Conservation (phyloP, 2,888 invertebrate species). For the Drosophila aldrichi region DNA sequence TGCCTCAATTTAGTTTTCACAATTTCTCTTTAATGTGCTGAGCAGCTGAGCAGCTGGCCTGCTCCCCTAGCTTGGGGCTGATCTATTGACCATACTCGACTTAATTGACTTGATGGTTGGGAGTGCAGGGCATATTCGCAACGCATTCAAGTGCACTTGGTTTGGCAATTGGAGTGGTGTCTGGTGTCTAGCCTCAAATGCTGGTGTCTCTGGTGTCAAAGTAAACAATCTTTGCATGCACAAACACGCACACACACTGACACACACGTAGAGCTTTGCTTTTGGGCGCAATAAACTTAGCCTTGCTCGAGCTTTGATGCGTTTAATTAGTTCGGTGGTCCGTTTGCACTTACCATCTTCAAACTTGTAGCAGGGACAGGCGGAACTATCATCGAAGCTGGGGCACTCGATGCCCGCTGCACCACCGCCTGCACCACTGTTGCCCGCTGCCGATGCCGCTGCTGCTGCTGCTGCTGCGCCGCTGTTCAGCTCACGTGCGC, state of each 20-base stretch:
- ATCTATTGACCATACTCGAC: not conserved
- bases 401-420: constrained; percentile 87
- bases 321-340: constrained; percentile 55
- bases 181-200: constrained; percentile 2
- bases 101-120: constrained; percentile 10
- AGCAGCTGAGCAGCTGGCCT: not conserved
- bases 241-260: constrained; percentile 8
- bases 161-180: constrained; percentile 1
- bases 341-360: constrained; percentile 89
- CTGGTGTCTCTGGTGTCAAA: constrained; percentile 46
- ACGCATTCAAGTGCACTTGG: constrained; percentile 20
- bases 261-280: constrained; percentile 33
- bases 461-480: constrained; percentile 20
- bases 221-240: constrained; percentile 58
- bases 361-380: constrained; percentile 96
- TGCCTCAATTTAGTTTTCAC: not conserved
- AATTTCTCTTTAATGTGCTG: not conserved
- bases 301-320: constrained; percentile 56
- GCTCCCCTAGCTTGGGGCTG: not conserved
- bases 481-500: constrained; percentile 45
- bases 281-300: constrained; percentile 62
- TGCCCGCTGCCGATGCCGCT: constrained; percentile 9
- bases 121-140: constrained; percentile 7
- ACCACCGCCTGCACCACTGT: constrained; percentile 40
- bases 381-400: constrained; percentile 90